Conservation (phyloP, 2,113 vertebrate genomes). For the Chunga burmeisteri region DNA sequence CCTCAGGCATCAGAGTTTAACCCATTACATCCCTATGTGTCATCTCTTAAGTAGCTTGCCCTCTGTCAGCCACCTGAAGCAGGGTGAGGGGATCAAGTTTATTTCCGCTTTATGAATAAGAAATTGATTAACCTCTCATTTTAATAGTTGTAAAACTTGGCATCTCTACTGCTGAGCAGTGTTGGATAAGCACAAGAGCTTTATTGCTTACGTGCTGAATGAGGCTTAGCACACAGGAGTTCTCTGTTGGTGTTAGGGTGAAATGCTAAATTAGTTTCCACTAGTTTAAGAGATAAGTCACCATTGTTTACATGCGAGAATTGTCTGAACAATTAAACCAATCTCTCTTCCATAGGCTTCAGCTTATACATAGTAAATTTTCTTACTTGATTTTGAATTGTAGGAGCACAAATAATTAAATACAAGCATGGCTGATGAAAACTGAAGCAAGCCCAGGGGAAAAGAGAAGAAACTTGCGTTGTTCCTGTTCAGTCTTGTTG, state of each 20-base stretch:
- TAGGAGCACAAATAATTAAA: background rate
- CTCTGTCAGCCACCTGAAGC: background rate
- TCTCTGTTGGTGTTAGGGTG: conserved; percentile 2
- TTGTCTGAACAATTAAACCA: conserved; percentile 8
- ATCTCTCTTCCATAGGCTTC: background rate
- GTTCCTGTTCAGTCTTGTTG: background rate
- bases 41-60: background rate
- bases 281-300: conserved; percentile 46
- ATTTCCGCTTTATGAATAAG: background rate
- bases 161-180: background rate
- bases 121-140: conserved; percentile 6
- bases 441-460: background rate
- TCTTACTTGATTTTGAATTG: background rate
- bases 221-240: conserved; percentile 35
- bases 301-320: conserved; percentile 1
- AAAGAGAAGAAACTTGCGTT: background rate
- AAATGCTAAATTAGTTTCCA: conserved; percentile 58
- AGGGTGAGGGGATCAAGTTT: background rate
- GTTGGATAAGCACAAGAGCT: conserved; percentile 2
- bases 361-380: background rate
- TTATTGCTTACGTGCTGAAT: conserved; percentile 9
- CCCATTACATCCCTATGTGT: background rate
- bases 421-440: background rate
- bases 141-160: conserved; percentile 29
- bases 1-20: background rate